phyloP scores from a whole-genome alignment of 2,888 invertebrate genomes.

The Cyclophora albipunctata region DNA sequence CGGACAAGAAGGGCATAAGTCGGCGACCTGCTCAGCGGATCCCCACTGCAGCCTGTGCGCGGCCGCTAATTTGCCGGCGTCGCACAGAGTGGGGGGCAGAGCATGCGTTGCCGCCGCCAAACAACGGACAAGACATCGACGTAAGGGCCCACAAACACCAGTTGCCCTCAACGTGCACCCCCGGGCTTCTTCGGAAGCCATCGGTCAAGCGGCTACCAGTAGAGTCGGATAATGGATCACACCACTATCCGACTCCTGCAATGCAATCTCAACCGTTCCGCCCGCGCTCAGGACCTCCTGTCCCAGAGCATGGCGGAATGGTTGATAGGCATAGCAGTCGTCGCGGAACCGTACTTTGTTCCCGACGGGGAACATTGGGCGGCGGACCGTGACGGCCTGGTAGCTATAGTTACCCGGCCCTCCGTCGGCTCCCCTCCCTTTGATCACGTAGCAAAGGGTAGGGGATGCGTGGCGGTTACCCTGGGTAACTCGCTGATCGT shows the following conservation, averaged over 20 bases:
- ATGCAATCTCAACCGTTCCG: slow-evolving; percentile 7
- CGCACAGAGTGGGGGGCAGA: background rate
- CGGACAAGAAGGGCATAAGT: background rate
- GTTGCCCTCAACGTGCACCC: background rate
- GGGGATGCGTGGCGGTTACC: too few species aligned
- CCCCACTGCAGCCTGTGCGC: background rate
- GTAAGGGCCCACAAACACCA: background rate
- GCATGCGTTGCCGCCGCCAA: background rate
- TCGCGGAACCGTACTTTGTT: background rate
- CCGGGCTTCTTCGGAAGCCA: background rate
- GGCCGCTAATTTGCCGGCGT: background rate
- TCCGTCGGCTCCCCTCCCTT: too few species aligned
- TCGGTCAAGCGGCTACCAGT: background rate
- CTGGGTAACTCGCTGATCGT: too few species aligned
- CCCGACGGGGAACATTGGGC: background rate
- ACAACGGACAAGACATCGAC: too few species aligned
- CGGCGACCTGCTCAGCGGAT: background rate
- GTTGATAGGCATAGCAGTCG: background rate
- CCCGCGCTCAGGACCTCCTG: slow-evolving; percentile 6
- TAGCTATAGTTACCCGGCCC: too few species aligned
- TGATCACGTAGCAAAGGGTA: too few species aligned
- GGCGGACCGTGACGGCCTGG: background rate
- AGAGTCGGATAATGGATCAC: background rate
- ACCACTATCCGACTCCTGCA: slow-evolving; percentile 1
- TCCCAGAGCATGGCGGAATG: slow-evolving; percentile 5